Base-by-base conservation (phyloP, 2,113 vertebrate species). In the Macaca mulatta region DNA sequence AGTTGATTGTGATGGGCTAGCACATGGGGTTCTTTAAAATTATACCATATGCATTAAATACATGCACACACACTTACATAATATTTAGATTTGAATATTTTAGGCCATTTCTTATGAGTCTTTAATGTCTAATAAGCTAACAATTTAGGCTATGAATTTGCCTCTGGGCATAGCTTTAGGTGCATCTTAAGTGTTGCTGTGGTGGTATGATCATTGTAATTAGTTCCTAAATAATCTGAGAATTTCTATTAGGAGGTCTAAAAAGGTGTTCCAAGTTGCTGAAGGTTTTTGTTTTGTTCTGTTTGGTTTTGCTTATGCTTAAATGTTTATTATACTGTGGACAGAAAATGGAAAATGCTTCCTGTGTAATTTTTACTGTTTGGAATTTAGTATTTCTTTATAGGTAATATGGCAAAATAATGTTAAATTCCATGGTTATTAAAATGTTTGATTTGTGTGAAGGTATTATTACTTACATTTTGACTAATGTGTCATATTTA, bases 81-180 rank as follows among this genome's bases (percentile, higher is more conserved):
- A 22, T 77, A 48, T 64, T 64, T 95, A 25, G 20, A 90, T 82
- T 74, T 77, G 57, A 87, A 91, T 91, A 88, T 70, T 93, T 90
- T 20, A 72, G 27, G 72, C 61, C 64, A 83, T 57, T 72, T 84
- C 27, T 69, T 95, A 90, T 85, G 64, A 94, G 85, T 86, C 7
- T 20, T 81, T 86, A 77, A 25, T 75, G 23, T 92, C n/a, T 45
- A 86, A 78, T 70, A 89, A 77, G 16, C 18, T 93, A 59, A 80
- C 45, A 92, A 6, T 79, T 64, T 80, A 89, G 50, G 52, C 43
- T 92, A 92, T 94, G 81, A 74, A 89, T 94, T 94, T 96, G 57
- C 69, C 89, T 92, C 11, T 92, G 59, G 32, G 22, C 32, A 82
- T 86, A 92, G 79, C 57, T 86, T 96, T 94, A 81, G 45, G 22